Conservation (phyloP, 1,140 invertebrate species). For the Whitmania pigra region DNA sequence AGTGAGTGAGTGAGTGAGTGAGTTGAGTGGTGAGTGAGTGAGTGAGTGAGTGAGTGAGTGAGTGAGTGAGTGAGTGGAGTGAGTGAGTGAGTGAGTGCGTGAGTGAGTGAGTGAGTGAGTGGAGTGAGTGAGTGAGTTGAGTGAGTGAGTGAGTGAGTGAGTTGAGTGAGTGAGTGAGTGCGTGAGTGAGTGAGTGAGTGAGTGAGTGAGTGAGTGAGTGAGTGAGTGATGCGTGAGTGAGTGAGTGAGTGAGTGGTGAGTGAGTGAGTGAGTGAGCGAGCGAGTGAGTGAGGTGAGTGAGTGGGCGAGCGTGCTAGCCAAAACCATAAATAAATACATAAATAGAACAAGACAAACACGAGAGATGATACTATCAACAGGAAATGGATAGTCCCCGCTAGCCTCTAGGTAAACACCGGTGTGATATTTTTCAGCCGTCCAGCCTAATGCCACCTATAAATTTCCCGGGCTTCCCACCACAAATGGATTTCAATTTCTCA, state of each 20-base stretch:
- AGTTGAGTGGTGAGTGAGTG: slow-evolving; percentile 11
- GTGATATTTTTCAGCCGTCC: too few species aligned
- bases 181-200: slow-evolving; percentile 5
- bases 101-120: neutral
- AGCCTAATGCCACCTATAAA: too few species aligned
- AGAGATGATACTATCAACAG: neutral
- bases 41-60: slow-evolving; percentile 13
- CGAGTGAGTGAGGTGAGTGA: slow-evolving; percentile 7
- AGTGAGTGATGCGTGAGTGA: slow-evolving; percentile 17
- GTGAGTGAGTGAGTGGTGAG: neutral
- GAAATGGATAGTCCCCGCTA: too few species aligned
- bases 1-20: too few species aligned
- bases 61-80: slow-evolving; percentile 13
- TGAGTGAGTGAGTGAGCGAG: neutral
- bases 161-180: slow-evolving; percentile 15
- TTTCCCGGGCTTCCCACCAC: too few species aligned
- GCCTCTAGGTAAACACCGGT: too few species aligned
- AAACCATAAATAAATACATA: neutral
- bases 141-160: neutral
- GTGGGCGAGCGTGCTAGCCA: slow-evolving; percentile 15
- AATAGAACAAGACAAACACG: slow-evolving; percentile 1
- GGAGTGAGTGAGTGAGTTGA: slow-evolving; percentile 10
- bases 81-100: slow-evolving; percentile 16
- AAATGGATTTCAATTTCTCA: too few species aligned
- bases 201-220: slow-evolving; percentile 9